Percentiles rank a stretch among this genome's conserved stretches.
Conservation (phyloP, 2,113 vertebrate genomes). For the Chionodraco myersi region DNA sequence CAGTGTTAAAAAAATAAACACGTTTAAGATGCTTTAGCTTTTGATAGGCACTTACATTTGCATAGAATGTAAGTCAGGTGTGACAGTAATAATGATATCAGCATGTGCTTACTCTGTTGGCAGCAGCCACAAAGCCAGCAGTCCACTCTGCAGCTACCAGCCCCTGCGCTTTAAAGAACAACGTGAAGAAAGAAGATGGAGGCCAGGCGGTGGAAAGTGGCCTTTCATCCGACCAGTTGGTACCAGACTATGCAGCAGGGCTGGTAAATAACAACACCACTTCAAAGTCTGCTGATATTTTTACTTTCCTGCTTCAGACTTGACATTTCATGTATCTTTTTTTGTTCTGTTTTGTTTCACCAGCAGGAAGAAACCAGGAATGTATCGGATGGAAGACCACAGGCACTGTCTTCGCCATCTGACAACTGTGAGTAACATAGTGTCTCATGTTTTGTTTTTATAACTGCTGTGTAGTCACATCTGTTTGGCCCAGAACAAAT, state of each 20-base stretch:
- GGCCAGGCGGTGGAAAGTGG: constrained; percentile 78
- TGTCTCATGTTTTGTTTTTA: background rate
- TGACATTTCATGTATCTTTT: constrained; percentile 19
- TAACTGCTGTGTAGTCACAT: background rate
- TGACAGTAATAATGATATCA: background rate
- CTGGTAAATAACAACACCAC: constrained; percentile 61
- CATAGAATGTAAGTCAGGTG: background rate
- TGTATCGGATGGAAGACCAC: constrained; percentile 62
- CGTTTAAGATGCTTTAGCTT: background rate
- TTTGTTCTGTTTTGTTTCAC: constrained; percentile 29
- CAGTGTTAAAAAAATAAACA: background rate
- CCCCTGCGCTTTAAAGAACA: constrained; percentile 68
- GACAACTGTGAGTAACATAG: constrained; percentile 75
- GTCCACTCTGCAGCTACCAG: constrained; percentile 29
- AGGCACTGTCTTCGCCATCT: constrained; percentile 42
- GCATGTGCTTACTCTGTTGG: constrained; percentile 27
- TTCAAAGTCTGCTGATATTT: constrained; percentile 14
- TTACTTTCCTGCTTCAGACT: constrained; percentile 5
- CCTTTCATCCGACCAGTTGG: constrained; percentile 77
- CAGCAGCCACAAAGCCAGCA: constrained; percentile 58
- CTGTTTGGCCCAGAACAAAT: background rate
- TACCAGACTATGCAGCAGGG: constrained; percentile 71
- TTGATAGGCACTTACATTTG: background rate
- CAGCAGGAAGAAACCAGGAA: constrained; percentile 73
- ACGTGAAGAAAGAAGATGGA: constrained; percentile 80